These are phyloP conservation scores for Spongilla lacustris DNA, from an alignment of 37 sponge, comb jelly and placozoan species.

Conservation along the genomic window DNA sequence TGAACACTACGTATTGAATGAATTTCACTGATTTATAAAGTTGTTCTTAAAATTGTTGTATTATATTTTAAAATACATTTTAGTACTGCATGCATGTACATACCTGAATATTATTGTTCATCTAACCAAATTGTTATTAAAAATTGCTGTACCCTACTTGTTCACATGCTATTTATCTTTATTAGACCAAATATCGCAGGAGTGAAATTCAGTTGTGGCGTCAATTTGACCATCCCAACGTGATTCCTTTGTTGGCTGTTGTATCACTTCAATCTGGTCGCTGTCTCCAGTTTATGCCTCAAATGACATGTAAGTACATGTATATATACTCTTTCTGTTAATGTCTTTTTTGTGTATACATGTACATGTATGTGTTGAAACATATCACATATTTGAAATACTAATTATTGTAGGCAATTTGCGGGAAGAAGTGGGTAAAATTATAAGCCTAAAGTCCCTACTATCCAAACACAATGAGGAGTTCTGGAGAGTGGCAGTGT, in stretches of 20 bases:
- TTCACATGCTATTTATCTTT: neutral
- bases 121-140: no score
- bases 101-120: no score
- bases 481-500: neutral
- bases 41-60: no score
- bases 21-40: no score
- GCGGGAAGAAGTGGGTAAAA: neutral
- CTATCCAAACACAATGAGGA: neutral
- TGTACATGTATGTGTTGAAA: no score
- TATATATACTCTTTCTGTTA: neutral
- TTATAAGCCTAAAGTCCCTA: neutral
- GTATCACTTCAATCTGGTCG: neutral
- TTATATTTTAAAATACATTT: no score
- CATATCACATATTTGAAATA: no score
- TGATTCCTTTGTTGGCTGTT: neutral
- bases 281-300: neutral
- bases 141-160: no score
- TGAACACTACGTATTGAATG: neutral
- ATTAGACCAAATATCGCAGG: neutral
- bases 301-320: neutral
- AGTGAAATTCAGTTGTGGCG: neutral
- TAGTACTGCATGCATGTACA: no score
- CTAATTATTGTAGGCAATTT: neutral
- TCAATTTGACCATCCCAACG: neutral
- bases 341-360: neutral